A percentile compares a stretch with the other conserved stretches of the same genome.
phyloP scores from a whole-genome alignment of 2,797 vertebrate genomes.

The Melanotaenia parkinsoni region DNA sequence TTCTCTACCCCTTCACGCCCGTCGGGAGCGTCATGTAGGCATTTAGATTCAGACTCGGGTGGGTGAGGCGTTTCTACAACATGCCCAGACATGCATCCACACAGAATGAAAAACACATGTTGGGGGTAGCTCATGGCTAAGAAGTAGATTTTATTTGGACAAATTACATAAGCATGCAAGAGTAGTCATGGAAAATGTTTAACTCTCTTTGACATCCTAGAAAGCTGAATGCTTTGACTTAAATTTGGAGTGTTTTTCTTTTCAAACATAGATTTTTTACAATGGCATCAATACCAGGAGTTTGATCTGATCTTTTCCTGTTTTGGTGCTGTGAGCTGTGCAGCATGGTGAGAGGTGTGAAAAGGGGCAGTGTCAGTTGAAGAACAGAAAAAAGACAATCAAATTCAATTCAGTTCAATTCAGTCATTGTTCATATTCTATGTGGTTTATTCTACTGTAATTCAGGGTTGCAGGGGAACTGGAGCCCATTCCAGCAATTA shows the following conservation, averaged over 20 bases:
- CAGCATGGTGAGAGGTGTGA: constrained; percentile 1
- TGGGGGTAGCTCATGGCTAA: constrained; percentile 48
- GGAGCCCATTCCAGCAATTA: not conserved
- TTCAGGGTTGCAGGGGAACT: not conserved
- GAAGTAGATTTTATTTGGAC: constrained; percentile 34
- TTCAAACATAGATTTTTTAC: not conserved
- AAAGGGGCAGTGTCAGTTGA: not conserved
- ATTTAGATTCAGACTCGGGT: constrained; percentile 58
- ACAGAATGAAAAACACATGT: constrained; percentile 47
- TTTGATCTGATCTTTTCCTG: constrained; percentile 7
- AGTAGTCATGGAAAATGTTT: constrained; percentile 36
- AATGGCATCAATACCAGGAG: not conserved
- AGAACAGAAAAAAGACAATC: not conserved
- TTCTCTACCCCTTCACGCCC: constrained; percentile 56
- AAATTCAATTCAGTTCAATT: too few relatives aligned
- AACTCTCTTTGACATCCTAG: constrained; percentile 25
- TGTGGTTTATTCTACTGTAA: too few relatives aligned
- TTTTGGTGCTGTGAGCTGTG: constrained; percentile 4
- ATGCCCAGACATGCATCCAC: constrained; percentile 59
- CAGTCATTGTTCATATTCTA: not conserved
- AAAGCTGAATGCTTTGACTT: constrained; percentile 8
- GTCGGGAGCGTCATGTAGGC: constrained; percentile 49
- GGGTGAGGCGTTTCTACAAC: constrained; percentile 52
- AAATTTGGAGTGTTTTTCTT: not conserved
- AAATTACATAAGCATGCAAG: constrained; percentile 45